Percentiles rank a stretch among this genome's conserved stretches.
phyloP scores from a whole-genome alignment of 2,888 invertebrate species.

The Loripinus fragilis region DNA sequence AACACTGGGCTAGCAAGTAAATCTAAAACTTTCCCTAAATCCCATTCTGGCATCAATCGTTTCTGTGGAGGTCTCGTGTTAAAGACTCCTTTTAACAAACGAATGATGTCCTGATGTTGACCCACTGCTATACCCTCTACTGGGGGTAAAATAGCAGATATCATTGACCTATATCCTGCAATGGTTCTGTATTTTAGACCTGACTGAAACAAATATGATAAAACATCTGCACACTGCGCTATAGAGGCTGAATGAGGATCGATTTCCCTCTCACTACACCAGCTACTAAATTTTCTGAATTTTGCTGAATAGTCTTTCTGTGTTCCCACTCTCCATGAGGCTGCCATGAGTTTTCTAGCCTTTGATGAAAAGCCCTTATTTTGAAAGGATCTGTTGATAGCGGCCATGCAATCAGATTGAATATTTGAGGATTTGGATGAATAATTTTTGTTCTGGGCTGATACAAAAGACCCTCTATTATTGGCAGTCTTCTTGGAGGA shows the following conservation, averaged over 20 bases:
- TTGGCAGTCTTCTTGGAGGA: too few species aligned
- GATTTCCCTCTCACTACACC: too few species aligned
- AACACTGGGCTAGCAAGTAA: background rate
- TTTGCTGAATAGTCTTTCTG: conserved; percentile 28
- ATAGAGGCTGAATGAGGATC: conserved; percentile 19
- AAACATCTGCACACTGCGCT: conserved; percentile 22
- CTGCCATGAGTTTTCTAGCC: conserved; percentile 22
- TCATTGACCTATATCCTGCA: too few species aligned
- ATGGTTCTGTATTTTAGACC: conserved; percentile 22
- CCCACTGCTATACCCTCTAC: conserved; percentile 4
- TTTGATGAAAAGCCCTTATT: conserved; percentile 26
- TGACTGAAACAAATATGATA: too few species aligned
- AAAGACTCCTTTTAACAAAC: conserved; percentile 25
- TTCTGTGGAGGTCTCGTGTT: conserved; percentile 16
- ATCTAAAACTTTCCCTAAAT: conserved; percentile 15
- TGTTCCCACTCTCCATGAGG: conserved; percentile 22
- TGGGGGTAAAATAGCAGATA: conserved; percentile 4
- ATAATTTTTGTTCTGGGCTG: too few species aligned
- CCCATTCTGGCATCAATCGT: too few species aligned
- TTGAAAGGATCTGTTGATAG: too few species aligned
- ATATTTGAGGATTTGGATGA: too few species aligned
- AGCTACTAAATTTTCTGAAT: too few species aligned
- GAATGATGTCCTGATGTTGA: too few species aligned
- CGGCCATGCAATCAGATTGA: too few species aligned
- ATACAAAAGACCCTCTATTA: too few species aligned